A percentile compares a stretch with the other conserved stretches of the same genome.
Evolutionary conservation across 2,113 vertebrate species (phyloP).

Genomic region (Plestiodon gilberti): DNA sequence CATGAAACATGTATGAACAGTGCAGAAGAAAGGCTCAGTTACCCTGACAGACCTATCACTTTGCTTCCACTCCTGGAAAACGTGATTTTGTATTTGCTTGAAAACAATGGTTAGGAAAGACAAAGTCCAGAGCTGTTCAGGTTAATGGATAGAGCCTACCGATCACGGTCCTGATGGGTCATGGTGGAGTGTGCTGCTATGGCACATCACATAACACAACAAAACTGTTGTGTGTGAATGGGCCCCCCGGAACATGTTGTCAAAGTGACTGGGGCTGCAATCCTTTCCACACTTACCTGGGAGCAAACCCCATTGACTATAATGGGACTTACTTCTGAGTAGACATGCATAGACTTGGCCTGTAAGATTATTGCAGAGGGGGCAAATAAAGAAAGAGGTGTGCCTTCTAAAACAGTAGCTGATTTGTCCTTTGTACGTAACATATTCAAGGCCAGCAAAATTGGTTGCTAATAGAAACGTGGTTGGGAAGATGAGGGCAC

Average conservation of each 20-base stretch:
- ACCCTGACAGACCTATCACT: not conserved
- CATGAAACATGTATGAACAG: not conserved
- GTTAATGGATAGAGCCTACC: not conserved
- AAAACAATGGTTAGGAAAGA: not conserved
- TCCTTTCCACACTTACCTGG: too few relatives aligned
- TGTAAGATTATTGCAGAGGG: not conserved
- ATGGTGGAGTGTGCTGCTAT: not conserved
- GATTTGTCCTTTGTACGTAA: constrained; percentile 21
- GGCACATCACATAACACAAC: not conserved
- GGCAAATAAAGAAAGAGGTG: constrained; percentile 7
- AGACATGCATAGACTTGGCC: too few relatives aligned
- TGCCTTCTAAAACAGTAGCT: not conserved
- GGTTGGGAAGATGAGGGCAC: not conserved
- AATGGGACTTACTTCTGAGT: too few relatives aligned
- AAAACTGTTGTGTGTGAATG: not conserved
- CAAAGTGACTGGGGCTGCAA: too few relatives aligned
- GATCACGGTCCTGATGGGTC: not conserved
- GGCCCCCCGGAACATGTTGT: constrained; percentile 15
- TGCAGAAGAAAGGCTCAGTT: not conserved
- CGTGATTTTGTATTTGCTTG: too few relatives aligned
- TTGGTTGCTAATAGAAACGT: not conserved
- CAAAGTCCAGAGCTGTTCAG: too few relatives aligned
- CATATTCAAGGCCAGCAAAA: not conserved
- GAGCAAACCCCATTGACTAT: too few relatives aligned
- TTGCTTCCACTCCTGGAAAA: too few relatives aligned